Evolutionary conservation across 2,797 vertebrate genomes (phyloP).

Genomic region (Amblyopsis hoosieri): DNA sequence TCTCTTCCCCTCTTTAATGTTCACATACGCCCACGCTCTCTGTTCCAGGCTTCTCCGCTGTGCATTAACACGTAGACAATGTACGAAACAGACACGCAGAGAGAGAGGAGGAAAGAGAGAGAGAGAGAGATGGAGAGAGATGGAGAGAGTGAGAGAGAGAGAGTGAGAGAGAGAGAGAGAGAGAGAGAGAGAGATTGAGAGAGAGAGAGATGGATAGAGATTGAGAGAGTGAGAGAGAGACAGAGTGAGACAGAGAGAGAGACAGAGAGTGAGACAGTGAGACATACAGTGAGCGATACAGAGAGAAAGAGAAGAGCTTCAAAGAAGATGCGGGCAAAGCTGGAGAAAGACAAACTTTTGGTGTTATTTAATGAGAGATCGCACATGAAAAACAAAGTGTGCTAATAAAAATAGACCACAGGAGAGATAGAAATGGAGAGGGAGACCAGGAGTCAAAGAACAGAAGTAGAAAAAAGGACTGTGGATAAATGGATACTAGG

Average conservation of each 20-base stretch:
- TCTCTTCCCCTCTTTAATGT: conserved; percentile 58
- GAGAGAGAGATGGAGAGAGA: conserved; percentile 24
- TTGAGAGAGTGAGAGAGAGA: conserved; percentile 28
- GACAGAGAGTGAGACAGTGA: conserved; percentile 37
- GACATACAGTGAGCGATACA: conserved; percentile 38
- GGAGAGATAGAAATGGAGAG: conserved; percentile 29
- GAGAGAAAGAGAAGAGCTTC: conserved; percentile 2
- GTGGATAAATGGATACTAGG: conserved; percentile 4
- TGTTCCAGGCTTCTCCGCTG: conserved; percentile 66
- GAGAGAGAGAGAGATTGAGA: conserved; percentile 40
- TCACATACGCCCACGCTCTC: conserved; percentile 69
- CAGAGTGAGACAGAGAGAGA: conserved; percentile 20
- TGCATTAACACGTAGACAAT: conserved; percentile 52
- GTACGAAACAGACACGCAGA: conserved; percentile 22
- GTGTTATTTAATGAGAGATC: conserved; percentile 74
- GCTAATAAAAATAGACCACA: conserved; percentile 52
- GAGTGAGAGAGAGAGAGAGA: conserved; percentile 25
- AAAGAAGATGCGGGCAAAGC: conserved; percentile 34
- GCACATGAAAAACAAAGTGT: conserved; percentile 41
- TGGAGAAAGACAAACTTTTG: conserved; percentile 62
- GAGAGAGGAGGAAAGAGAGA: conserved; percentile 35
- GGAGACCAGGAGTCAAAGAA: conserved; percentile 27
- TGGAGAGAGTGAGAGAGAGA: background rate
- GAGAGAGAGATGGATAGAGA: conserved; percentile 34
- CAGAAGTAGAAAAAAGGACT: conserved; percentile 14